A percentile compares a stretch with the other conserved stretches of the same genome.
phyloP scores from a whole-genome alignment of 2,113 vertebrate genomes.

The Protobothrops mucrosquamatus region DNA sequence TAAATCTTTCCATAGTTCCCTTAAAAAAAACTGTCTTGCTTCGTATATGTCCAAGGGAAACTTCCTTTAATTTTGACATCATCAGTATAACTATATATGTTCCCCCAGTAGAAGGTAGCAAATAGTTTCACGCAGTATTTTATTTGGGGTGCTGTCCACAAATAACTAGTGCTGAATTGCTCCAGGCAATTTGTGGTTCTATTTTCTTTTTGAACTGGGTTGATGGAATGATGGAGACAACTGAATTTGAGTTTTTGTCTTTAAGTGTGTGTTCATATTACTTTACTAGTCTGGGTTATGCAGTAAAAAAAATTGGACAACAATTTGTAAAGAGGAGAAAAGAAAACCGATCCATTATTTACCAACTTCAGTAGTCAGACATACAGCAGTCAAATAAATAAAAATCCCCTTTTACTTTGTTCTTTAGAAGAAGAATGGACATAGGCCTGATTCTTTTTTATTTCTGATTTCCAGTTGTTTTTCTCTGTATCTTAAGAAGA shows the following conservation, averaged over 20 bases:
- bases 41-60: neutral
- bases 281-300: neutral
- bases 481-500: neutral
- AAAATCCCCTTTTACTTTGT: neutral
- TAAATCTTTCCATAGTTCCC: neutral
- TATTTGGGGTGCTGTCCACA: constrained; percentile 13
- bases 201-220: neutral
- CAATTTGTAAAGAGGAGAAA: neutral
- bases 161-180: constrained; percentile 6
- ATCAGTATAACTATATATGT: neutral
- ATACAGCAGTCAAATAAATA: neutral
- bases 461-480: neutral
- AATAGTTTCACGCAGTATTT: neutral
- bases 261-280: neutral
- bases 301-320: neutral
- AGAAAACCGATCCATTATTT: neutral
- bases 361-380: neutral
- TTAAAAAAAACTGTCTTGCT: too few species aligned
- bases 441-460: neutral
- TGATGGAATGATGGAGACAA: neutral
- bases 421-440: neutral
- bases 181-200: neutral
- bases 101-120: neutral
- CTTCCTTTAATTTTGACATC: neutral
- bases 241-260: neutral